Evolutionary conservation across 2,888 invertebrate species (phyloP), one percentile per base, ranked within the genome.

Genomic region (Eristalis tenax): DNA sequence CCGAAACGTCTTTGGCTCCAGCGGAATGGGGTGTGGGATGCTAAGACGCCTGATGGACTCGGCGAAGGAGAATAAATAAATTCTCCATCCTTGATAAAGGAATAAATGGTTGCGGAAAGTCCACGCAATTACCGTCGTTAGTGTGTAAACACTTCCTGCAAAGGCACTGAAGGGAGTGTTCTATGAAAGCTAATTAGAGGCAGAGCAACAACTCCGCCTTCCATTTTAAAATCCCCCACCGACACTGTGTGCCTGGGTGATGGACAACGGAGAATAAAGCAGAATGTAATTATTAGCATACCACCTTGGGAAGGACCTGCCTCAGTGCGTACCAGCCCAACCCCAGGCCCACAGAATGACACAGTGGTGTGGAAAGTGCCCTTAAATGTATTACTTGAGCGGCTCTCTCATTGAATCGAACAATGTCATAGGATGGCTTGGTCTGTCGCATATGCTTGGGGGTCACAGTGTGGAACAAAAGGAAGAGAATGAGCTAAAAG

Each of bases 231-330:
- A 70, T 64, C 63, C 18, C 10, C 23, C n/a, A 23, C 35, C n/a
- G 32, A 50, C 69, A 50, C 50, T 68, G 61, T 50, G 68, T 56
- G 50, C 23, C 28, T 40, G 18, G 18, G 63, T 71, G 64, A 70
- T 78, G 65, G 78, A 65, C 78, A 78, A 56, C 56, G 28, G 35
- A 38, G 64, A 38, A 56, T 70, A 56, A 64, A 64, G 50, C 56
- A 40, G 64, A 78, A 71, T 65, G 70, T 70, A 78, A 78, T 78
- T 78, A 78, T 50, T 64, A 71, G 22, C 56, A 57, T 57, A 22
- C 50, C 61, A 63, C 68, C 61, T 70, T 22, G 35, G 1, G 40
- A 35, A 65, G 35, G 50, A 35, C 38, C 63, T 59, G 23, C 38
- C 32, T 4, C 2, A 43, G n/a, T 23, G 15, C 56, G 23, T 61